Conservation (phyloP, 2,888 invertebrate species). For the Sepioteuthis lessoniana region DNA sequence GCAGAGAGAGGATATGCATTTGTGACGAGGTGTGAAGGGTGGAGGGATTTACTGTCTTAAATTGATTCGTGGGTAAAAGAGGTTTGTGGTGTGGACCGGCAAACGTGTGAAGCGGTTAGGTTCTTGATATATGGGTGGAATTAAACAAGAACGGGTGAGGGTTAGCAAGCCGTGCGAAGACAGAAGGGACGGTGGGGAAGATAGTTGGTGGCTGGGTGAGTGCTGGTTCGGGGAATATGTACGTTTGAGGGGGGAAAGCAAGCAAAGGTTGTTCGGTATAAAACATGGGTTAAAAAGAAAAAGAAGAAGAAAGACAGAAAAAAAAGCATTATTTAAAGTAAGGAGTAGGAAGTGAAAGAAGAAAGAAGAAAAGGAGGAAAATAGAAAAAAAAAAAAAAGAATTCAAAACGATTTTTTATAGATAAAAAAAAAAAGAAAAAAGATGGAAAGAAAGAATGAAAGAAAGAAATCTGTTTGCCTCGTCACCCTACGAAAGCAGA, state of each 20-base stretch:
- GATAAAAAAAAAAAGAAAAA: too few relatives aligned
- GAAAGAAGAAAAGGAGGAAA: too few relatives aligned
- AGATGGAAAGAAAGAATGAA: too few relatives aligned
- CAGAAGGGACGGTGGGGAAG: neutral
- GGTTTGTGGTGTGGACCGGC: neutral
- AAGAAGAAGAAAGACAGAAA: neutral
- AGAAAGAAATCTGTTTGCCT: too few relatives aligned
- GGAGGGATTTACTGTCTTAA: neutral
- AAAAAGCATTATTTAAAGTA: too few relatives aligned
- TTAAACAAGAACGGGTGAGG: neutral
- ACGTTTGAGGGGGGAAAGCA: neutral
- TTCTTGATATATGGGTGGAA: neutral
- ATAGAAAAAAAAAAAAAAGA: too few relatives aligned
- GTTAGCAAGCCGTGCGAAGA: neutral
- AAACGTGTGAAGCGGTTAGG: neutral
- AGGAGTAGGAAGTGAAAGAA: too few relatives aligned
- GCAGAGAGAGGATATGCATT: neutral
- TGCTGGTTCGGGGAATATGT: neutral
- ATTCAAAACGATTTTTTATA: too few relatives aligned
- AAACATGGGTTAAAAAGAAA: neutral
- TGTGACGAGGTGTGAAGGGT: neutral
- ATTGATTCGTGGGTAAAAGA: neutral
- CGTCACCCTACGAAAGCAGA: too few relatives aligned
- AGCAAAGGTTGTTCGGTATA: too few relatives aligned
- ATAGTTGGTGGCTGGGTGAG: neutral